A percentile compares a stretch with the other conserved stretches of the same genome.
These are phyloP conservation scores for Caranx ignobilis DNA, from an alignment of 2,113 vertebrate genomes.

Conservation along the genomic window DNA sequence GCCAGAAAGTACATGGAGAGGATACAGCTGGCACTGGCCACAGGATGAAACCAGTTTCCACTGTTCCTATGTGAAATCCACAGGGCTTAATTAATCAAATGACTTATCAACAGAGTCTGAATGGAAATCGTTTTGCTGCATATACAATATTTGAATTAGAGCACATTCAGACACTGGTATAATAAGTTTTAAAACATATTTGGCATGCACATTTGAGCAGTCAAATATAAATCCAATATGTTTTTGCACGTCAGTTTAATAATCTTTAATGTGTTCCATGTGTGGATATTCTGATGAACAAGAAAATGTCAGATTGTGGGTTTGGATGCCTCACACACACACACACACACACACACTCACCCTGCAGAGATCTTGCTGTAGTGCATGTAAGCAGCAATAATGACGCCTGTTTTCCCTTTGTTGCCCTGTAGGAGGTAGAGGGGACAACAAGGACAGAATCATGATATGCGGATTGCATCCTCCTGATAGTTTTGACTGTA, in stretches of 20 bases:
- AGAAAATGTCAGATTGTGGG: slow-evolving; percentile 16
- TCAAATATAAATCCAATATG: not conserved
- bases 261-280: slow-evolving; percentile 8
- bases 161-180: not conserved
- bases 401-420: slow-evolving; percentile 92
- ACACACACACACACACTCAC: slow-evolving; percentile 77
- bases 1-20: slow-evolving; percentile 71
- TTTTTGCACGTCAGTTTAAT: slow-evolving; percentile 1
- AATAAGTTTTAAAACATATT: not conserved
- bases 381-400: slow-evolving; percentile 95
- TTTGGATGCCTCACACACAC: slow-evolving; percentile 1
- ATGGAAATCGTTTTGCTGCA: slow-evolving; percentile 52
- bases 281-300: slow-evolving; percentile 18
- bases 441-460: slow-evolving; percentile 21
- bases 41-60: slow-evolving; percentile 71
- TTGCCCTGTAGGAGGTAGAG: slow-evolving; percentile 84
- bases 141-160: not conserved
- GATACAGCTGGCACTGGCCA: slow-evolving; percentile 74
- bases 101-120: slow-evolving; percentile 40
- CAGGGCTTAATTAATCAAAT: slow-evolving; percentile 63
- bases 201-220: not conserved
- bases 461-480: slow-evolving; percentile 16
- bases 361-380: slow-evolving; percentile 96
- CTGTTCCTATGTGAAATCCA: slow-evolving; percentile 57
- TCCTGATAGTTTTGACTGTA: not conserved